Evolutionary conservation across 2,113 vertebrate genomes (phyloP).

Genomic region (Apeltes quadracus): DNA sequence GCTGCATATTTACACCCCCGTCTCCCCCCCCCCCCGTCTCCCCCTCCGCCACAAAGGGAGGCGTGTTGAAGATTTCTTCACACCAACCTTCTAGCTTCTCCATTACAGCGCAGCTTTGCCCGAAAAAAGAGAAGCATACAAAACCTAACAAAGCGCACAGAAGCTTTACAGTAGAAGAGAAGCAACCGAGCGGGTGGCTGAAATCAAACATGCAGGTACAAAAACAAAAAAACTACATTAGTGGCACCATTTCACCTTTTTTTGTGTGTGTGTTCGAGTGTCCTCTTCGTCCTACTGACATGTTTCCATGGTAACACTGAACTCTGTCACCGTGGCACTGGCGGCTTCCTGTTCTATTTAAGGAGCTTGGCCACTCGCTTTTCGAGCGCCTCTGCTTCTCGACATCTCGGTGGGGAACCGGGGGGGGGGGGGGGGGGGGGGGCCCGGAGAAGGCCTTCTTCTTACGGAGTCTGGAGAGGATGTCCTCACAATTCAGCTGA

Average conservation of each 20-base stretch:
- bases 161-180: constrained; percentile 58
- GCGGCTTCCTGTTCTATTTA: constrained; percentile 42
- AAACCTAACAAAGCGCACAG: constrained; percentile 49
- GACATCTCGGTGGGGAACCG: constrained; percentile 1
- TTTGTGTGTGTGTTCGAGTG: constrained; percentile 25
- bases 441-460: neutral
- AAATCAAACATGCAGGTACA: constrained; percentile 74
- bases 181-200: constrained; percentile 28
- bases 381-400: constrained; percentile 14
- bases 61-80: constrained; percentile 19
- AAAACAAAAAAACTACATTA: constrained; percentile 60
- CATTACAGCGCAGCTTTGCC: constrained; percentile 43
- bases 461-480: constrained; percentile 6
- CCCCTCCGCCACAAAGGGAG: constrained; percentile 3
- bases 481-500: neutral
- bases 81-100: constrained; percentile 49
- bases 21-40: constrained; percentile 6
- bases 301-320: constrained; percentile 68
- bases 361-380: constrained; percentile 46
- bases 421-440: neutral
- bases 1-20: constrained; percentile 40
- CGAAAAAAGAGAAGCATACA: constrained; percentile 25
- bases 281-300: constrained; percentile 22
- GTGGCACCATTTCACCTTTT: constrained; percentile 78
- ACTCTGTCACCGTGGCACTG: constrained; percentile 52